Conservation (phyloP, 2,888 invertebrate genomes). For the Cheilosia variabilis region DNA sequence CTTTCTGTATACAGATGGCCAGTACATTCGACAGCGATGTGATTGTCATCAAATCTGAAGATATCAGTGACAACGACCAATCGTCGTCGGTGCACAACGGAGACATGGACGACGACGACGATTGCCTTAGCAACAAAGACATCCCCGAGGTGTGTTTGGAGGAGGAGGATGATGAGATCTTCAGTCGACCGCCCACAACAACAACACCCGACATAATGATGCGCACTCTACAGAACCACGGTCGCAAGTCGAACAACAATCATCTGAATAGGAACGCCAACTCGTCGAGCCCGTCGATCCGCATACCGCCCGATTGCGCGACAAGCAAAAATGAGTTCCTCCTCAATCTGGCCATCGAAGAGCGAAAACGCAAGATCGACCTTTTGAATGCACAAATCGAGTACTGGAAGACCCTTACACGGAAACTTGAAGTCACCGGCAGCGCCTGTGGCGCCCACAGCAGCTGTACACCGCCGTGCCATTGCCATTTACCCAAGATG, state of each 20-base stretch:
- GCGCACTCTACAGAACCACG: slow-evolving; percentile 36
- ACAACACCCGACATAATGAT: slow-evolving; percentile 50
- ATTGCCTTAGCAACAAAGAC: slow-evolving; percentile 82
- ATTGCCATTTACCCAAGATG: slow-evolving; percentile 81
- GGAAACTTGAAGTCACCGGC: slow-evolving; percentile 79
- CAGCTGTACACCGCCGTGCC: slow-evolving; percentile 80
- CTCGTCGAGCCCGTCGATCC: slow-evolving; percentile 77
- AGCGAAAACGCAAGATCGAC: slow-evolving; percentile 82
- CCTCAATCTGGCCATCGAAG: slow-evolving; percentile 81
- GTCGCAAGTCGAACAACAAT: slow-evolving; percentile 68
- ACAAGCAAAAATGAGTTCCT: slow-evolving; percentile 80
- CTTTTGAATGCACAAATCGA: slow-evolving; percentile 83
- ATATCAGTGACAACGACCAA: slow-evolving; percentile 83
- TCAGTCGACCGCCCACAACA: slow-evolving; percentile 78
- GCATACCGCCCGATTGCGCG: slow-evolving; percentile 50
- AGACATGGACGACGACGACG: slow-evolving; percentile 80
- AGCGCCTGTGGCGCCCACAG: slow-evolving; percentile 78
- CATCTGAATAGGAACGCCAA: slow-evolving; percentile 77
- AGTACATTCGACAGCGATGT: slow-evolving; percentile 81
- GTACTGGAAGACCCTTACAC: slow-evolving; percentile 83
- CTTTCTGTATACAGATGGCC: slow-evolving; percentile 57
- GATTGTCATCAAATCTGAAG: slow-evolving; percentile 83
- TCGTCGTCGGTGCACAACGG: slow-evolving; percentile 79
- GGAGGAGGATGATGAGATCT: slow-evolving; percentile 82
- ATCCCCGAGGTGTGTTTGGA: slow-evolving; percentile 83